A percentile compares a stretch with the other conserved stretches of the same genome.
Evolutionary conservation across 30 jellyfish, hydroid and myxozoan genomes (phyloP).

Genomic region (Hydractinia symbiolongicarpus): DNA sequence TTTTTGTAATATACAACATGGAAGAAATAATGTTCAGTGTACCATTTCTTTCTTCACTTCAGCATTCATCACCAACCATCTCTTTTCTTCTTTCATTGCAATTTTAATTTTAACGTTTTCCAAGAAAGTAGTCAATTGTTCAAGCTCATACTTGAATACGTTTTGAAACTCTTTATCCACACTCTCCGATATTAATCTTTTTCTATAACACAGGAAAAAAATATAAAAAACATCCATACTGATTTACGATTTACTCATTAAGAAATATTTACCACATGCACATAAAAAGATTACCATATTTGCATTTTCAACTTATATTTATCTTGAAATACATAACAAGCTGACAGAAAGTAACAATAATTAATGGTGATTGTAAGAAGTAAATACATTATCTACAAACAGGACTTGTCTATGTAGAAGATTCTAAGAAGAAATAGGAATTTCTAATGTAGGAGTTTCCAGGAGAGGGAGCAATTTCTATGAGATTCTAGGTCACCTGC

Average conservation of each 20-base stretch:
- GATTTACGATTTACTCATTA: too few relatives aligned
- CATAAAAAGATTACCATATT: too few relatives aligned
- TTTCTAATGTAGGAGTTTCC: not conserved
- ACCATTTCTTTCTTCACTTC: constrained; percentile 7
- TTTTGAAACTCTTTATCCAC: constrained; percentile 7
- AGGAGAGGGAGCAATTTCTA: not conserved
- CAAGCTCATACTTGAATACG: not conserved
- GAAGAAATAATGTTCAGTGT: too few relatives aligned
- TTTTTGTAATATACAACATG: too few relatives aligned
- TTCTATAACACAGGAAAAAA: not conserved
- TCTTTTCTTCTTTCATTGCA: not conserved
- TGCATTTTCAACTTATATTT: too few relatives aligned
- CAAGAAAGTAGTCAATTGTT: constrained; percentile 1
- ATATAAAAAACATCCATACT: not conserved
- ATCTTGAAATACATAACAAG: too few relatives aligned
- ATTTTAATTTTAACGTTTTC: constrained; percentile 8
- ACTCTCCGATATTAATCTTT: not conserved
- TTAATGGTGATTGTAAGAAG: too few relatives aligned
- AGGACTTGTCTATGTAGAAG: too few relatives aligned
- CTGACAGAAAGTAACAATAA: too few relatives aligned
- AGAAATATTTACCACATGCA: too few relatives aligned
- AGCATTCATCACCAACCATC: not conserved
- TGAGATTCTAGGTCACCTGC: not conserved
- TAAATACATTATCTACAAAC: too few relatives aligned
- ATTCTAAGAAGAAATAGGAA: too few relatives aligned